A percentile compares a stretch with the other conserved stretches of the same genome.
These are phyloP conservation scores for Leguminivora glycinivorella DNA, from an alignment of 1,140 invertebrate genomes.

Conservation along the genomic window DNA sequence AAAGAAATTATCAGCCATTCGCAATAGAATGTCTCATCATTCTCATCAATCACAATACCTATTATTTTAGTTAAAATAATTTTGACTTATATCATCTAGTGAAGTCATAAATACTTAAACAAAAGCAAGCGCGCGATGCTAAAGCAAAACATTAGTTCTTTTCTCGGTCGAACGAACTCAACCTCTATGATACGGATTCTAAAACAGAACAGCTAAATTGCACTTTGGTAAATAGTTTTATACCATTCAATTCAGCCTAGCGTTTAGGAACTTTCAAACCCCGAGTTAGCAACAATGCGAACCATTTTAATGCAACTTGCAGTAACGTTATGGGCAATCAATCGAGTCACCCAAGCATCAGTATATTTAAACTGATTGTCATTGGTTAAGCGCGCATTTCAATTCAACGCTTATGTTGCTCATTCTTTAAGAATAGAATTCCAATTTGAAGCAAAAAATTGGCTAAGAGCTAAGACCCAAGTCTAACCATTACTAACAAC, in stretches of 20 bases:
- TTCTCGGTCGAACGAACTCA: not conserved
- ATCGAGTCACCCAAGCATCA: not conserved
- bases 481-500: slow-evolving; percentile 9
- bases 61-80: not conserved
- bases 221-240: too few relatives aligned
- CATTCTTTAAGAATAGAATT: not conserved
- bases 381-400: not conserved
- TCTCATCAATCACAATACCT: too few relatives aligned
- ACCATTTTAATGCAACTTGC: not conserved
- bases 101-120: not conserved
- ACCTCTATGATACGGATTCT: not conserved
- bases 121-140: not conserved
- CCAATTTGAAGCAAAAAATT: not conserved
- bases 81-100: not conserved
- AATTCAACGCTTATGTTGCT: not conserved
- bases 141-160: not conserved
- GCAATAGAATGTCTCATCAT: not conserved
- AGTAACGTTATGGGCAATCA: not conserved
- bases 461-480: not conserved
- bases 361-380: not conserved
- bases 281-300: not conserved
- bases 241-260: too few relatives aligned
- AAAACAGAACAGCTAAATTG: not conserved
- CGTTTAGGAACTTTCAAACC: too few relatives aligned
- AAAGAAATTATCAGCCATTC: not conserved